Evolutionary conservation across 2,888 invertebrate genomes (phyloP).

Genomic region (Drosophila macrospina): DNA sequence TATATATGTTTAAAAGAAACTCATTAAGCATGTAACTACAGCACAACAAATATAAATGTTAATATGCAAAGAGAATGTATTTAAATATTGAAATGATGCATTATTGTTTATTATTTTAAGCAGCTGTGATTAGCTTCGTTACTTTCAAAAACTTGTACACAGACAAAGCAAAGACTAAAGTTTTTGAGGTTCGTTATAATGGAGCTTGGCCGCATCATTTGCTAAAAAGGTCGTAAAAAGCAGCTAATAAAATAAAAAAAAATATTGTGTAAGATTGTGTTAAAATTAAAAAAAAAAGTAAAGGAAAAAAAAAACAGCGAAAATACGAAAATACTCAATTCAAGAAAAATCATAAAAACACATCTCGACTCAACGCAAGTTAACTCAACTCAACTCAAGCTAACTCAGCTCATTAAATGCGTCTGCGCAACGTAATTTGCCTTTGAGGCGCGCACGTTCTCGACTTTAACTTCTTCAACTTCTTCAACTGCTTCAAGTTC

Average conservation of each 20-base stretch:
- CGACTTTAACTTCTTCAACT: constrained; percentile 42
- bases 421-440: constrained; percentile 80
- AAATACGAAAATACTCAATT: constrained; percentile 39
- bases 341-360: constrained; percentile 62
- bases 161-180: too few species aligned
- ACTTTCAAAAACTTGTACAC: too few species aligned
- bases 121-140: too few species aligned
- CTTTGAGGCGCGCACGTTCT: constrained; percentile 71
- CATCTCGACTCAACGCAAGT: constrained; percentile 32
- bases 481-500: constrained; percentile 42
- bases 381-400: constrained; percentile 38
- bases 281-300: constrained; percentile 18
- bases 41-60: too few species aligned
- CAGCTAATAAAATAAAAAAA: constrained; percentile 12
- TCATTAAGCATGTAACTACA: too few species aligned
- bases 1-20: too few species aligned
- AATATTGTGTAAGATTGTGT: constrained; percentile 14
- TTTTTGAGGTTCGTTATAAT: too few species aligned
- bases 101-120: too few species aligned
- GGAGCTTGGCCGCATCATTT: not conserved
- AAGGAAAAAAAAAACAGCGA: constrained; percentile 9
- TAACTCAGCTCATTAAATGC: constrained; percentile 73
- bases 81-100: too few species aligned
- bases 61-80: too few species aligned
- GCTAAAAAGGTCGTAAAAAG: constrained; percentile 27